Evolutionary conservation across 1,140 invertebrate genomes (phyloP), one percentile per base, ranked within the genome.

Genomic region (Hydropsyche tenuis): DNA sequence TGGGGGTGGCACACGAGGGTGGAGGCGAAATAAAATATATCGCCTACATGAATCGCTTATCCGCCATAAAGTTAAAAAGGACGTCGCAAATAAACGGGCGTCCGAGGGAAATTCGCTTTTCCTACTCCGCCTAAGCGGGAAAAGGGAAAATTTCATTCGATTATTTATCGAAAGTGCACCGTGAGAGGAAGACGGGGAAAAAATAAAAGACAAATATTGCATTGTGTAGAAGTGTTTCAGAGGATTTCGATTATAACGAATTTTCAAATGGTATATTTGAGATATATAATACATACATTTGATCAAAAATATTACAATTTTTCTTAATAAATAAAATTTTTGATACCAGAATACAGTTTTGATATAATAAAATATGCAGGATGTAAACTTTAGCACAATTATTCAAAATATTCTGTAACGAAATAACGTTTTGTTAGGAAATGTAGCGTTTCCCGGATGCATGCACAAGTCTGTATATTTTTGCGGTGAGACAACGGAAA

Each of bases 1-100:
- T 37, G 30, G 30, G 30, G 30, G 30, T 20, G 51, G 20, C 1
- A 60, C 43, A 11, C 22, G 60, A 23, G 51, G 51, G 48, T 20
- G 68, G 60, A 48, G 46, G n/a, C 72, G 20, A 53, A 70, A 77
- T 75, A 77, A 77, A 77, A 75, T 75, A 77, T 75, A 77, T 77
- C 72, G 73, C 73, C 76, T 71, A 73, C 73, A 73, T 69, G 66
- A 74, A 77, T 77, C 73, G 76, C 76, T 77, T 77, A 77, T 77
- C 73, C 45, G 48, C 73, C 73, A 77, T 77, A 77, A 77, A 75
- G 71, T 77, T 75, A 75, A 75, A 77, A 73, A 77, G 76, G 76
- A 73, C 64, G 71, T 77, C 69, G 73, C 73, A 74, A 74, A 77
- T 75, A 77, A 77, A 77, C 69, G 76, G 37, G 20, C 45, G 27